Base-by-base conservation (phyloP, 2,888 invertebrate species). In the Drosophila sordidapex region DNA sequence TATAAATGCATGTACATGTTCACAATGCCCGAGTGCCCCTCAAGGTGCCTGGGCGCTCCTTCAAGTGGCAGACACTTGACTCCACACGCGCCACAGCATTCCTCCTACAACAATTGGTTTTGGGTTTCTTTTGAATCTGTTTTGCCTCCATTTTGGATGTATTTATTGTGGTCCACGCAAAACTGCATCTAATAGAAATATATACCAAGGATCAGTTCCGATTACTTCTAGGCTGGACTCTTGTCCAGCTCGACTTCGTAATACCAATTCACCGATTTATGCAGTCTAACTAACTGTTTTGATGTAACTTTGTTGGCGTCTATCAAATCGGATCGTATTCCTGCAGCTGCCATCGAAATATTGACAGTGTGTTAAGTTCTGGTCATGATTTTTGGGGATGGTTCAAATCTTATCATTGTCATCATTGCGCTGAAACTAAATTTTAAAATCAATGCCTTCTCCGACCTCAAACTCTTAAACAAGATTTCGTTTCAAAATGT, bases 21-120 rank as follows among this genome's bases (percentile, higher is more conserved):
- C 36, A 38, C 27, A 35, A 35, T 35, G 43, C 65, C 25, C 65
- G 56, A 76, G 64, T 70, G 76, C 64, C 70, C 59, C 77, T 66
- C 77, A 66, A 71, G 75, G 61, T 75, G 75, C 58, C 72, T 60
- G 60, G 53, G 36, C 29, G 33, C 72, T 72, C 53, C 66, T 71
- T 62, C 38, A 62, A 54, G 36, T 75, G 72, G 53, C 75, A 62
- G 52, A 25, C 60, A 63, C 59, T 69, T 49, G 48, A 67, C 43
- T 15, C 33, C 53, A 11, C 21, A 21, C 21, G 21, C 33, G 21
- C 10, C 29, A n/a, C 53, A 35, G 10, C 38, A 43, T 36, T 40
- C 38, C 46, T 18, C 18, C 40, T 2, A 5, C 43, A 18, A 54
- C 48, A 49, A 51, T 49, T 66, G 31, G 31, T 18, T 18, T 46